Evolutionary conservation across 2,113 vertebrate genomes (phyloP).

Genomic region (Sardina pilchardus): DNA sequence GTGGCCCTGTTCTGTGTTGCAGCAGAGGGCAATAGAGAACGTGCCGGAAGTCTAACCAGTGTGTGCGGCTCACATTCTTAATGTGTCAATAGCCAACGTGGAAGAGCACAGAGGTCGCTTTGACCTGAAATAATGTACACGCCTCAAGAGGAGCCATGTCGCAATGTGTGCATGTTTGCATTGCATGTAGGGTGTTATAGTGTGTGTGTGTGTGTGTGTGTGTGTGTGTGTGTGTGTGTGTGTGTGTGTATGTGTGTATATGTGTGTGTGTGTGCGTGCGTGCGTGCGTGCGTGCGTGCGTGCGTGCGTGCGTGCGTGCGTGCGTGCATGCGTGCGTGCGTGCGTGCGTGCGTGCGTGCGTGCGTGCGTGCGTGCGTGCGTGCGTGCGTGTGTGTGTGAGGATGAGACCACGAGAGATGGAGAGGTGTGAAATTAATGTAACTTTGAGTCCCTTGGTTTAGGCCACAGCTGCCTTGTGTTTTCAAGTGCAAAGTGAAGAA

Average conservation of each 20-base stretch:
- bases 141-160: too few species aligned
- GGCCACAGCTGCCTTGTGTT: conserved; percentile 9
- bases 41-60: too few species aligned
- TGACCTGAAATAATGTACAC: too few species aligned
- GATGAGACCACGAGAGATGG: background rate
- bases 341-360: background rate
- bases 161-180: too few species aligned
- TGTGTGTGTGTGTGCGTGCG: background rate
- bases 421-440: conserved; percentile 21
- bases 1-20: background rate
- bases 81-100: too few species aligned
- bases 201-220: too few species aligned
- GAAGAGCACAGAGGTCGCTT: too few species aligned
- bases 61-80: too few species aligned
- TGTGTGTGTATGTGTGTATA: background rate
- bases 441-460: conserved; percentile 32
- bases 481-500: background rate
- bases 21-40: too few species aligned
- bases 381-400: background rate
- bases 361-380: background rate
- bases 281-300: background rate
- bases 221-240: too few species aligned
- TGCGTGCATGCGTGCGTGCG: background rate
- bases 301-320: background rate
- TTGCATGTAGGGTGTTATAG: too few species aligned